These are phyloP conservation scores for Mormyrus iriodes DNA, from an alignment of 2,113 vertebrate species.

Conservation along the genomic window DNA sequence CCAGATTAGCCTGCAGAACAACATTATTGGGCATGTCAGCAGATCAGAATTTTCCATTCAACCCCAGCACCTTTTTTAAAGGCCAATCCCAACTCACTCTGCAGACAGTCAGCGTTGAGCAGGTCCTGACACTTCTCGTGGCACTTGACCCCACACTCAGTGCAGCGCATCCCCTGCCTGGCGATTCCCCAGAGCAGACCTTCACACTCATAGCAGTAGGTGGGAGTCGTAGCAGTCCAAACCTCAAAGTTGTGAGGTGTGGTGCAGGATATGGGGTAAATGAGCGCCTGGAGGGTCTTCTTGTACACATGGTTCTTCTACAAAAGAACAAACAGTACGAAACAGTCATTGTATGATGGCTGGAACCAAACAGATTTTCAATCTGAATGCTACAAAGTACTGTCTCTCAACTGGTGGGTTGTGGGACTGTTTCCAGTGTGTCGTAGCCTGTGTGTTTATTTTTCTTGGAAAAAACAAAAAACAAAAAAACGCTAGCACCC, in stretches of 20 bases:
- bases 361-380: neutral
- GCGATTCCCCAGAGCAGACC: conserved; percentile 23
- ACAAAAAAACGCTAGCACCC: neutral
- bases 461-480: too few species aligned
- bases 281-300: conserved; percentile 77
- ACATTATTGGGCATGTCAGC: neutral
- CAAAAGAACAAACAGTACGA: conserved; percentile 31
- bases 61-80: neutral
- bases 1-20: neutral
- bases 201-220: conserved; percentile 24
- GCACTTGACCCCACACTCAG: conserved; percentile 20
- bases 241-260: conserved; percentile 25
- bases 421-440: neutral
- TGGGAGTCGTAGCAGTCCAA: conserved; percentile 22
- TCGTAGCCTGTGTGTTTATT: too few species aligned
- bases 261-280: conserved; percentile 25
- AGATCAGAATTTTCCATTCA: neutral
- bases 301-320: conserved; percentile 80
- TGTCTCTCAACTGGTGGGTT: neutral
- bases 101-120: conserved; percentile 74
- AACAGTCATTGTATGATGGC: neutral
- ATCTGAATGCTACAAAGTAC: neutral
- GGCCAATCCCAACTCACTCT: conserved; percentile 60
- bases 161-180: conserved; percentile 21
- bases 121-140: conserved; percentile 36